phyloP scores from a whole-genome alignment of 2,113 vertebrate genomes.

The Turnix velox region DNA sequence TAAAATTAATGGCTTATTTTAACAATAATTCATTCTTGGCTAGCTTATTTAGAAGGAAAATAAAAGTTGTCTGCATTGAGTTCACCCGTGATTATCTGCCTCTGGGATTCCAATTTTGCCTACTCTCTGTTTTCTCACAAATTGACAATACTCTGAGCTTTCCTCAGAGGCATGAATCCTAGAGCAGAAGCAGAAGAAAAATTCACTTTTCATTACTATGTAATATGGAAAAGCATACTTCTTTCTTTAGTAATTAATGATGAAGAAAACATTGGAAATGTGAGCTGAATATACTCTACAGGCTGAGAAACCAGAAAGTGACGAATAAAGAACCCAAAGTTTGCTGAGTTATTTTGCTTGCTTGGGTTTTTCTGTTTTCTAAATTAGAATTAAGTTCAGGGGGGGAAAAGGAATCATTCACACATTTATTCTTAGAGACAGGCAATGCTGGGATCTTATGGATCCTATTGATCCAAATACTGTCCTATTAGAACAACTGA shows the following conservation, averaged over 20 bases:
- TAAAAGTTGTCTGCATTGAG: background rate
- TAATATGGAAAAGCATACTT: background rate
- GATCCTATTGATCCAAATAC: fast-evolving
- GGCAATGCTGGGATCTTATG: background rate
- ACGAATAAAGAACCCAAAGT: background rate
- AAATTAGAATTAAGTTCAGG: background rate
- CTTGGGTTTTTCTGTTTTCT: background rate
- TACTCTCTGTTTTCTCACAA: background rate
- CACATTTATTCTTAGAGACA: background rate
- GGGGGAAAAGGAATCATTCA: background rate
- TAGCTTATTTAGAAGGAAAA: background rate
- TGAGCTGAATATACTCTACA: background rate
- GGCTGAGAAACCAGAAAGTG: background rate
- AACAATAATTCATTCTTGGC: background rate
- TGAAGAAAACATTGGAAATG: background rate
- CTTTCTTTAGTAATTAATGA: background rate
- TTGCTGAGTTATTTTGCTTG: background rate
- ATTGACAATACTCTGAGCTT: background rate
- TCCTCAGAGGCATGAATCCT: background rate
- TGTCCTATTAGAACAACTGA: background rate
- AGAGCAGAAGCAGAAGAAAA: background rate
- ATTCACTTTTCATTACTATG: background rate
- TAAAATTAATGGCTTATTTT: background rate
- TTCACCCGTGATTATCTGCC: background rate
- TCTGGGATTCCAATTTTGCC: background rate